These are phyloP conservation scores for Sakesphorus luctuosus DNA, from an alignment of 2,113 vertebrate genomes.

Conservation along the genomic window DNA sequence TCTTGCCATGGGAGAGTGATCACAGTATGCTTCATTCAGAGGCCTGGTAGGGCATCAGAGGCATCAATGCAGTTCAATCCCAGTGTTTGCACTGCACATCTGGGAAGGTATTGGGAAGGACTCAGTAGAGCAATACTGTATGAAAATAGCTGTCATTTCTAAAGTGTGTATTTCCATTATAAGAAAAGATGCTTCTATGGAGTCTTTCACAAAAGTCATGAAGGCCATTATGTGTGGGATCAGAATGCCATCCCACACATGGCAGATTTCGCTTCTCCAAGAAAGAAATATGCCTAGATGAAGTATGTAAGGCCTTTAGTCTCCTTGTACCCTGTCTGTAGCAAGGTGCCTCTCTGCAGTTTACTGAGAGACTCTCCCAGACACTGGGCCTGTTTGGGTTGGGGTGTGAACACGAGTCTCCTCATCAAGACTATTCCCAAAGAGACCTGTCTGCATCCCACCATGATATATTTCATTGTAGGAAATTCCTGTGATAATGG, in stretches of 20 bases:
- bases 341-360: not conserved
- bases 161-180: not conserved
- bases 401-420: not conserved
- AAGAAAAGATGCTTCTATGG: not conserved
- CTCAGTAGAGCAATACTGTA: not conserved
- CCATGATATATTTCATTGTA: not conserved
- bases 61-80: not conserved
- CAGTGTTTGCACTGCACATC: not conserved
- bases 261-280: not conserved
- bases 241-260: not conserved
- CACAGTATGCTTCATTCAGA: not conserved
- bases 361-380: not conserved
- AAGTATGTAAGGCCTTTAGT: not conserved
- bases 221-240: not conserved
- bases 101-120: not conserved
- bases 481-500: not conserved
- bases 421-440: not conserved
- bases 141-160: not conserved
- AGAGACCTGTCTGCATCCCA: not conserved
- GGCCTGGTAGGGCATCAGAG: not conserved
- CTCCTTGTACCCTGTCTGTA: not conserved
- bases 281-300: not conserved
- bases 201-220: not conserved
- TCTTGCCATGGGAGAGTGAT: conserved; percentile 4
- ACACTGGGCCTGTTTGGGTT: accelerated